Conservation (phyloP, 2,888 invertebrate genomes). For the Apamea sordens region DNA sequence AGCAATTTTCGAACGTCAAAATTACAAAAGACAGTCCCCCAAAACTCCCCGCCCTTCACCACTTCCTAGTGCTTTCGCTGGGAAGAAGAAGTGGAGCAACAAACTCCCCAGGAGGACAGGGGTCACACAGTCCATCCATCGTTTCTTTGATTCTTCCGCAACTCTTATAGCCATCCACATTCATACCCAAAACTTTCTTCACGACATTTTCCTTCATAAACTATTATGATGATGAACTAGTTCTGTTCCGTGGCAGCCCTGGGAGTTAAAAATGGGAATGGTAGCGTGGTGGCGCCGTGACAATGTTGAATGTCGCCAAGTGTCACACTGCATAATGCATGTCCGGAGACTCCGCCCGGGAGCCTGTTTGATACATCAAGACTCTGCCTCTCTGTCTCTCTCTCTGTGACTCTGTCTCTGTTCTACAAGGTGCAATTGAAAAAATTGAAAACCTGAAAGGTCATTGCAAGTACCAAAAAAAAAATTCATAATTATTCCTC, state of each 20-base stretch:
- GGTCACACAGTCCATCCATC: not conserved
- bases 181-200: not conserved
- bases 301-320: constrained; percentile 27
- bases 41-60: no score
- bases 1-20: no score
- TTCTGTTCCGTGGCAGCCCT: constrained; percentile 22
- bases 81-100: no score
- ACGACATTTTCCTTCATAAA: not conserved
- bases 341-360: constrained; percentile 1
- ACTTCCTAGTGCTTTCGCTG: no score
- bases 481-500: no score
- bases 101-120: no score
- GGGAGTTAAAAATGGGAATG: not conserved
- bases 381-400: no score
- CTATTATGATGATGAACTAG: not conserved
- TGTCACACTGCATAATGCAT: constrained; percentile 57
- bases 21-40: no score
- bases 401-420: no score
- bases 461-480: not conserved
- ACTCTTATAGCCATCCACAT: not conserved
- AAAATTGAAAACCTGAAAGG: not conserved
- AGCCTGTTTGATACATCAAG: constrained; percentile 24
- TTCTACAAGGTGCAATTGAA: not conserved
- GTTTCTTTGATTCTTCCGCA: not conserved
- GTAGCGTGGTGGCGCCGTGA: constrained; percentile 42